Conservation (phyloP, 2,888 invertebrate species). For the Syrista parreyssii region DNA sequence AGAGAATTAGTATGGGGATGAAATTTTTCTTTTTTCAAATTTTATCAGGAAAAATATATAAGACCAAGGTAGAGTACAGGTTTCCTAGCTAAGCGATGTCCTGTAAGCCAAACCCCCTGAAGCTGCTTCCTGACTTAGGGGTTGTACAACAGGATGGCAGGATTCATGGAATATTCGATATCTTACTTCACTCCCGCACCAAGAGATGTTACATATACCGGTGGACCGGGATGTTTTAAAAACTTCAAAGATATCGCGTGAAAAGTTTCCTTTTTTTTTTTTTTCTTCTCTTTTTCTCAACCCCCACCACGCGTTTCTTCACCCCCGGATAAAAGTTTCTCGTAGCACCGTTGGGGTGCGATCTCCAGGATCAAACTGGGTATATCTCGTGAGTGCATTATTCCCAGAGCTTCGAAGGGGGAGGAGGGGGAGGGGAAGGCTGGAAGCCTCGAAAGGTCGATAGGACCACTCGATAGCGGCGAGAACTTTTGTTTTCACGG, state of each 20-base stretch:
- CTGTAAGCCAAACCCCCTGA: no score
- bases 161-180: constrained; percentile 60
- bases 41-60: no score
- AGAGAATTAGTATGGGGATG: no score
- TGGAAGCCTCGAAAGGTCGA: constrained; percentile 37
- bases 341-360: constrained; percentile 35
- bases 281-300: no score
- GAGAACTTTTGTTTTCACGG: constrained; percentile 46
- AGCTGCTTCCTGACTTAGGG: no score
- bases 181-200: constrained; percentile 6
- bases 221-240: neutral
- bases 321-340: constrained; percentile 40
- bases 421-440: neutral
- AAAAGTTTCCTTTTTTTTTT: neutral
- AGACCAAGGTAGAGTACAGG: no score
- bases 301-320: neutral
- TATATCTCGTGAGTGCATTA: constrained; percentile 53
- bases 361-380: constrained; percentile 37
- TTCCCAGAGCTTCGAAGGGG: constrained; percentile 44
- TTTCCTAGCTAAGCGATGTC: no score
- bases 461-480: constrained; percentile 35
- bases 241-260: constrained; percentile 17
- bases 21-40: no score
- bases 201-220: no score
- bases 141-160: constrained; percentile 12